Evolutionary conservation across 2,797 vertebrate genomes (phyloP).

Genomic region (Allobates femoralis): DNA sequence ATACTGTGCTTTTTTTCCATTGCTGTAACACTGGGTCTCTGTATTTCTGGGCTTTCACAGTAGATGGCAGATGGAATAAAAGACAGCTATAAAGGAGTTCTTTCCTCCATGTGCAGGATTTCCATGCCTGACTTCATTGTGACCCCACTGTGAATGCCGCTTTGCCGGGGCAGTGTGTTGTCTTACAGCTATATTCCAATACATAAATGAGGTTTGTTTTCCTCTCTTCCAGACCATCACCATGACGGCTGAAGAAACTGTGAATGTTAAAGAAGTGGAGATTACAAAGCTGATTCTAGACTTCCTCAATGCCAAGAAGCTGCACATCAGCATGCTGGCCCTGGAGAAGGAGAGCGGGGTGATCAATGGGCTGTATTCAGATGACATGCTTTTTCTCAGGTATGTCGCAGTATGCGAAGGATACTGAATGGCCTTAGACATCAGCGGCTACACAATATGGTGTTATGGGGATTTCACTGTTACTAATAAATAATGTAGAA

Average conservation of each 20-base stretch:
- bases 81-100: no score
- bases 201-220: slow-evolving; percentile 35
- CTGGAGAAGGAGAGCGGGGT: slow-evolving; percentile 96
- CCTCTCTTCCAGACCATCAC: slow-evolving; percentile 74
- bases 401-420: slow-evolving; percentile 62
- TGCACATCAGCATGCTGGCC: slow-evolving; percentile 97
- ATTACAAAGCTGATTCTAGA: slow-evolving; percentile 95
- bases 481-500: no score
- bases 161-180: background rate
- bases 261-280: slow-evolving; percentile 95
- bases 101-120: no score
- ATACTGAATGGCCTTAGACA: background rate
- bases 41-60: no score
- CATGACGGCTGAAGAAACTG: slow-evolving; percentile 96
- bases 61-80: no score
- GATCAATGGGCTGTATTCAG: slow-evolving; percentile 96
- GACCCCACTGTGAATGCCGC: background rate
- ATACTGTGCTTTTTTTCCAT: no score
- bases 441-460: background rate
- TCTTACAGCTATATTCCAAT: background rate
- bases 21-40: no score
- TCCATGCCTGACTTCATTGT: background rate
- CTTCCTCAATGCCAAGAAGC: slow-evolving; percentile 93
- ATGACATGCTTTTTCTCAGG: slow-evolving; percentile 99
- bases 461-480: background rate